Percentiles rank a stretch among this genome's conserved stretches.
Conservation (phyloP, 1,140 invertebrate genomes). For the Alviniconcha marisindica region DNA sequence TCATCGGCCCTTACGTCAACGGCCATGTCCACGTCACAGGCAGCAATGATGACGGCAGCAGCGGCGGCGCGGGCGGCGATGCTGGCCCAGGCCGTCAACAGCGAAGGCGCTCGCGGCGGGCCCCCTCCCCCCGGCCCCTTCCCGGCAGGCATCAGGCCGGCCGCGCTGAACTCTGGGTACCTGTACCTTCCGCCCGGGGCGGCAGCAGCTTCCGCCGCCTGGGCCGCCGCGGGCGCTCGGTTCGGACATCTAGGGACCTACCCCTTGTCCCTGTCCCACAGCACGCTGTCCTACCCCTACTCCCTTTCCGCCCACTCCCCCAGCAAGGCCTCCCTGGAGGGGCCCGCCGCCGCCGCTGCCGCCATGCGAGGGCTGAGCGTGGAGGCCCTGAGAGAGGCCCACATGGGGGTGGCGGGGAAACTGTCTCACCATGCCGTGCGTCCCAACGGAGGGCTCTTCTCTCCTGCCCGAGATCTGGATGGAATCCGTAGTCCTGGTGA, state of each 20-base stretch:
- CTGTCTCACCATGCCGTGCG: constrained; percentile 27
- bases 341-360: constrained; percentile 37
- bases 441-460: constrained; percentile 50
- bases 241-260: constrained; percentile 51
- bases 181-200: constrained; percentile 50
- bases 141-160: constrained; percentile 27
- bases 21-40: constrained; percentile 25
- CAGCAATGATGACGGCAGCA: constrained; percentile 35
- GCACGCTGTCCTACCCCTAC: constrained; percentile 66
- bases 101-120: neutral
- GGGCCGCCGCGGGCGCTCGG: constrained; percentile 48
- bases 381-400: constrained; percentile 37
- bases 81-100: constrained; percentile 14
- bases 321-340: constrained; percentile 51
- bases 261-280: constrained; percentile 61
- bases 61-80: constrained; percentile 33
- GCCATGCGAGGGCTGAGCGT: constrained; percentile 43
- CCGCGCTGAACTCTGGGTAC: constrained; percentile 47
- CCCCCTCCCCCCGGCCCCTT: neutral
- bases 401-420: constrained; percentile 20
- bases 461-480: constrained; percentile 56
- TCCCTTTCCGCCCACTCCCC: constrained; percentile 56
- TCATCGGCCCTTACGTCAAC: constrained; percentile 32
- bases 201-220: constrained; percentile 41
- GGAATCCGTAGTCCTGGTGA: constrained; percentile 49